Conservation (phyloP, 2,888 invertebrate genomes). For the Argyra leucocephala region DNA sequence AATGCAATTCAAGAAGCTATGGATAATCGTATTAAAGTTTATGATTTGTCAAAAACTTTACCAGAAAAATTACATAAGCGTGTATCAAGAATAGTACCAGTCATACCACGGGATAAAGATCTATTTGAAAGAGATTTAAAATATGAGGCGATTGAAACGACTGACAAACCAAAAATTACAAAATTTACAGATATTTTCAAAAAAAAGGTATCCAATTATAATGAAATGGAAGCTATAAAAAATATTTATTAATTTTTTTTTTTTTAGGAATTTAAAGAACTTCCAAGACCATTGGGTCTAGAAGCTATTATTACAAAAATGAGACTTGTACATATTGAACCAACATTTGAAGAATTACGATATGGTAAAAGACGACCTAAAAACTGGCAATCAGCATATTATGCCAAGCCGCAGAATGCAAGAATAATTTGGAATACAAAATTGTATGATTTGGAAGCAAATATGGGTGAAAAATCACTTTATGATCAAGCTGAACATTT, state of each 20-base stretch:
- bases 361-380: slow-evolving; percentile 12
- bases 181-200: slow-evolving; percentile 24
- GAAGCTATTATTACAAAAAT: neutral
- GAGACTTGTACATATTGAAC: neutral
- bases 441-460: slow-evolving; percentile 32
- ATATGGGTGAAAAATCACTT: slow-evolving; percentile 31
- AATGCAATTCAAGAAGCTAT: slow-evolving; percentile 23
- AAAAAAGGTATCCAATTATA: slow-evolving; percentile 13
- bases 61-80: slow-evolving; percentile 33
- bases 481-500: slow-evolving; percentile 41
- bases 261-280: neutral
- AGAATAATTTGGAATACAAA: slow-evolving; percentile 40
- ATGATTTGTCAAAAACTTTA: slow-evolving; percentile 35
- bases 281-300: neutral
- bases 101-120: slow-evolving; percentile 34
- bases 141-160: slow-evolving; percentile 23
- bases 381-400: slow-evolving; percentile 36
- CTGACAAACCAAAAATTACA: slow-evolving; percentile 20
- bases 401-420: slow-evolving; percentile 32
- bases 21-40: slow-evolving; percentile 23
- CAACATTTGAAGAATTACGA: neutral
- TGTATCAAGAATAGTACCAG: slow-evolving; percentile 33
- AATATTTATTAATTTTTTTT: neutral
- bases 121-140: slow-evolving; percentile 31
- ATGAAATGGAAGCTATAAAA: too few species aligned